Percentiles rank a stretch among this genome's conserved stretches.
Evolutionary conservation across 2,888 invertebrate species (phyloP).

Genomic region (Amiota minor): DNA sequence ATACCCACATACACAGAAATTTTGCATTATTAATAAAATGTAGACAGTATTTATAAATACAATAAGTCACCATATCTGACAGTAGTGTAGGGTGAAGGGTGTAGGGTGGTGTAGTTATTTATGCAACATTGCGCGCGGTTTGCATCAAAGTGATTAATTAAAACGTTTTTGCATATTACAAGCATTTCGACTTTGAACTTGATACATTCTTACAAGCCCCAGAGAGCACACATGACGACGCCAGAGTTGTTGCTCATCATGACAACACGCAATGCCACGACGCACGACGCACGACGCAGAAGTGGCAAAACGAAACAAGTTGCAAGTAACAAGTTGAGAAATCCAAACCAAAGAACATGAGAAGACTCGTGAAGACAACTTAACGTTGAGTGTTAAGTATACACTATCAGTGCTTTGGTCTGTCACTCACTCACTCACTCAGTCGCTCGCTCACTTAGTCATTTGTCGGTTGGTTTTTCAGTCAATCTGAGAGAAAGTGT

Average conservation of each 20-base stretch:
- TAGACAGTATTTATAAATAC: constrained; percentile 18
- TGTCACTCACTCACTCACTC: constrained; percentile 24
- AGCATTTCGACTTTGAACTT: constrained; percentile 67
- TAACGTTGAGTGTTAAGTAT: constrained; percentile 20
- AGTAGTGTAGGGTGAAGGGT: not conserved
- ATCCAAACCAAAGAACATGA: too few relatives aligned
- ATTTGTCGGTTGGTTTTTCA: not conserved
- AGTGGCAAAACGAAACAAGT: not conserved
- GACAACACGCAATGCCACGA: not conserved
- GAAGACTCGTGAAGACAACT: too few relatives aligned
- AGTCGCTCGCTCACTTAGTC: not conserved
- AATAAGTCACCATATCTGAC: constrained; percentile 60
- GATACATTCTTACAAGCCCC: constrained; percentile 42
- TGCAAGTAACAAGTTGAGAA: too few relatives aligned
- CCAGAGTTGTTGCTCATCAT: not conserved
- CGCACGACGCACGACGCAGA: too few relatives aligned
- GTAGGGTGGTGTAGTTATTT: not conserved
- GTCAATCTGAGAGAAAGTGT: too few relatives aligned
- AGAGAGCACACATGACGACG: constrained; percentile 4
- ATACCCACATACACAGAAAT: not conserved
- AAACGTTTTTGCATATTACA: constrained; percentile 67
- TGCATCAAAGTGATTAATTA: constrained; percentile 66
- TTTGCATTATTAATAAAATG: too few relatives aligned
- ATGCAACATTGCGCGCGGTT: constrained; percentile 48
- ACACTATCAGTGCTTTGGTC: constrained; percentile 29